Percentiles rank a stretch among this genome's conserved stretches.
Evolutionary conservation across 2,113 vertebrate genomes (phyloP).

Genomic region (Brienomyrus brachyistius): DNA sequence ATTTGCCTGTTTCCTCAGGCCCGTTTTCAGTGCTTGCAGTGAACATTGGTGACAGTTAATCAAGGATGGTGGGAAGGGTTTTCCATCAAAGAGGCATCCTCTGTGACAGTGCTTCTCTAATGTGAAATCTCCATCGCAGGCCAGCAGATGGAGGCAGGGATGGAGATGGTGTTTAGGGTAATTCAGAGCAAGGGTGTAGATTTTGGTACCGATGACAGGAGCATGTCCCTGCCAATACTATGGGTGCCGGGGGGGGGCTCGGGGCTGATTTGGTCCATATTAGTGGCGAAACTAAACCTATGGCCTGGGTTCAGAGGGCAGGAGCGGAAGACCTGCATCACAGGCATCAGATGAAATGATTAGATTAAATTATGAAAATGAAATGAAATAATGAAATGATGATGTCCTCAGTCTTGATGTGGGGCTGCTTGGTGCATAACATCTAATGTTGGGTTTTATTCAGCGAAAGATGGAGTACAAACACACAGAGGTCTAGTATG

Average conservation of each 20-base stretch:
- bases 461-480: neutral
- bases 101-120: neutral
- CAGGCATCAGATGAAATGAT: neutral
- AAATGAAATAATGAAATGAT: neutral
- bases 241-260: neutral
- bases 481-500: neutral
- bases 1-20: neutral
- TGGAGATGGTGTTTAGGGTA: neutral
- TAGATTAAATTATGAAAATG: neutral
- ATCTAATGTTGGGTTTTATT: neutral
- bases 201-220: neutral
- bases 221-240: neutral
- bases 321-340: neutral
- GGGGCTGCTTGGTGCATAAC: neutral
- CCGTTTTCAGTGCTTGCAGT: neutral
- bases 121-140: neutral
- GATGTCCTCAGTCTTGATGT: neutral
- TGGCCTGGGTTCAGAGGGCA: neutral
- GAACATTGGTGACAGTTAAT: neutral
- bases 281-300: neutral
- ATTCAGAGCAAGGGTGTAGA: neutral
- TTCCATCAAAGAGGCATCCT: neutral
- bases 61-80: neutral
- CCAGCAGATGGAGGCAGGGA: neutral
- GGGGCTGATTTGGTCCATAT: neutral